Base-by-base conservation (phyloP, 1,140 invertebrate species). In the Mercenaria mercenaria region DNA sequence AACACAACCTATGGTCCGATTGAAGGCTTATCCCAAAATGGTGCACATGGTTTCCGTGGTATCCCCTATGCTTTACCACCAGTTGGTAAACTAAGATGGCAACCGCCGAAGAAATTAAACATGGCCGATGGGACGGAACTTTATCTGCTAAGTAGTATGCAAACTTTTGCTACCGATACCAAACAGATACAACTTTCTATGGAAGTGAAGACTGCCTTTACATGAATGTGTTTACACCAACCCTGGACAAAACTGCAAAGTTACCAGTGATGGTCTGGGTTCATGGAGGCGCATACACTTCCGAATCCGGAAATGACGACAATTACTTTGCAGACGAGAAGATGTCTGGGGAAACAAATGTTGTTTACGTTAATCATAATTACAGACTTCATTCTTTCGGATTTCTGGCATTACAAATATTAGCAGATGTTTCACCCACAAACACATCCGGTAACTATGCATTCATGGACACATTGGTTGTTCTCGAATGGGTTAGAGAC, bases 371-470 rank as follows among this genome's bases (percentile, higher is more conserved):
- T 26, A 92, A 92, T 79, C 79, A 94, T 72, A 95, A 95, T 86
- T 95, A 95, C 61, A 74, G 94, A 20, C 88, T 95, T 0, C 91
- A 77, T 32, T 41, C 72, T 13, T 87, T 77, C 32, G 61, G 61
- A 11, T 77, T 87, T 59, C 74, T 86, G 69, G 64, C 83, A 32
- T 43, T 74, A 10, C 47, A 86, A 13, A 86, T 92, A 8, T 59
- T 92, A 3, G 89, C 91, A n/a, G 41, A 84, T 29, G 84, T 88
- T 67, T 89, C 88, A 72, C 77, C 79, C 10, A 81, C 67, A 18
- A 61, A 79, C 34, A 84, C 98, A 18, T 98, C 98, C 0, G 99
- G 99, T 34, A 99, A 99, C 96, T 99, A 99, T 96, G 99, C 98
- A 15, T 97, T 99, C 91, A 96, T 99, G 50, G 99, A 99, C 96